Percentiles rank a stretch among this genome's conserved stretches.
phyloP scores from a whole-genome alignment of 1,140 invertebrate genomes.

The Drosophila cardini region DNA sequence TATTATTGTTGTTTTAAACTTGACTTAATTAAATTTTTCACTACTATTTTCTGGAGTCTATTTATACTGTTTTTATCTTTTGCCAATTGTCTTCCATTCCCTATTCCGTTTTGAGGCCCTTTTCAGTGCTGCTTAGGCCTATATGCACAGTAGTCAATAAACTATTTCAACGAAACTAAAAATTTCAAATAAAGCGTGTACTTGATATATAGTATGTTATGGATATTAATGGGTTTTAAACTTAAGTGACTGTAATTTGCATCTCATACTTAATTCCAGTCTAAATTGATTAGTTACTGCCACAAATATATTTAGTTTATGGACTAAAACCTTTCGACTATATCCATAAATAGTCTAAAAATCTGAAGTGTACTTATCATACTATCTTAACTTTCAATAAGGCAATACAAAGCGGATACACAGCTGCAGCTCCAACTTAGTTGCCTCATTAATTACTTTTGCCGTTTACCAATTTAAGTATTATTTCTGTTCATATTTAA shows the following conservation, averaged over 20 bases:
- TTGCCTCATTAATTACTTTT: slow-evolving; percentile 6
- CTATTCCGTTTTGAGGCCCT: slow-evolving; percentile 59
- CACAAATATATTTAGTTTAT: background rate
- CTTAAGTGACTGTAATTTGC: slow-evolving; percentile 15
- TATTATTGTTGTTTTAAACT: slow-evolving; percentile 68
- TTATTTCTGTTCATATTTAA: slow-evolving; percentile 1
- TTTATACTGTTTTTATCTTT: slow-evolving; percentile 68
- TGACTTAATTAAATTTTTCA: slow-evolving; percentile 78
- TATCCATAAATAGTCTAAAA: background rate
- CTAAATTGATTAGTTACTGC: background rate
- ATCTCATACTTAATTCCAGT: background rate
- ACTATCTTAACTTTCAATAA: slow-evolving; percentile 4
- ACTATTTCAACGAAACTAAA: too few species aligned
- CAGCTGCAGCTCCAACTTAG: background rate
- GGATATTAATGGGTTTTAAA: background rate
- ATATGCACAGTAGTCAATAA: too few species aligned
- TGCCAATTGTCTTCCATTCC: slow-evolving; percentile 55
- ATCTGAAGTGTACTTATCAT: slow-evolving; percentile 20
- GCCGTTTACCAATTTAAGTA: slow-evolving; percentile 4
- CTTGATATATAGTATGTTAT: too few species aligned
- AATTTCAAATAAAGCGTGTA: too few species aligned
- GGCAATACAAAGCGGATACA: slow-evolving; percentile 20
- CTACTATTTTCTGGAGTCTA: slow-evolving; percentile 31
- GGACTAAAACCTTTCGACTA: background rate
- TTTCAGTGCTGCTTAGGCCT: slow-evolving; percentile 7